Base-by-base conservation (phyloP, 2,888 invertebrate genomes). In the Dinocampus coccinellae region DNA sequence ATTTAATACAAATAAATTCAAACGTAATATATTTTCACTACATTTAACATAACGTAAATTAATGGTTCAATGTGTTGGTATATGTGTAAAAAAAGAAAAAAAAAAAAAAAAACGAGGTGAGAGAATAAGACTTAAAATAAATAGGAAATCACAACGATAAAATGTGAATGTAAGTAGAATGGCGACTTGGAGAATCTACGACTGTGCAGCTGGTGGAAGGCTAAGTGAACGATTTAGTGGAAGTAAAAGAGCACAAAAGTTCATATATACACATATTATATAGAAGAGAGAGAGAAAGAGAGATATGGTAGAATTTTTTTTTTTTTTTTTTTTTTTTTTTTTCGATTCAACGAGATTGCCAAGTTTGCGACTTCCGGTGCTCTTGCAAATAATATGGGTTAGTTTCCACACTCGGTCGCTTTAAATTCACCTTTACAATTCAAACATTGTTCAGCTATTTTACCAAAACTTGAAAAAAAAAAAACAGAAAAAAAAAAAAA, bases 71-170 rank as follows among this genome's bases (percentile, higher is more conserved):
- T 13, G 29, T 58, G 58, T 26, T n/a, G n/a, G n/a, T n/a, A n/a
- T n/a, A n/a, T n/a, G n/a, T n/a, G n/a, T n/a, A n/a, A n/a, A n/a
- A n/a, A n/a, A n/a, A n/a, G n/a, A n/a, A n/a, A n/a, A n/a, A n/a
- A 29, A 29, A 29, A 29, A 7, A 29, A 33, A 34, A 26, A 33
- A 58, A 33, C n/a, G 58, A 13, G 4, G 58, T 20, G 33, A 65
- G 16, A 64, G 52, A 47, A 52, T n/a, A n/a, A n/a, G n/a, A 34
- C 29, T 60, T 60, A 52, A n/a, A n/a, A 68, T 52, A 68, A 68
- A 68, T 68, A 52, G 52, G 42, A 69, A 69, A 69, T 69, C 58
- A 33, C 62, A 16, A 29, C 53, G 69, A 62, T 69, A 69, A 63
- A 69, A 13, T 13, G 29, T 39, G 24, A 16, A 69, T 69, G 26